Percentiles rank a stretch among this genome's conserved stretches.
Conservation (phyloP, 2,113 vertebrate species). For the Daubentonia madagascariensis region DNA sequence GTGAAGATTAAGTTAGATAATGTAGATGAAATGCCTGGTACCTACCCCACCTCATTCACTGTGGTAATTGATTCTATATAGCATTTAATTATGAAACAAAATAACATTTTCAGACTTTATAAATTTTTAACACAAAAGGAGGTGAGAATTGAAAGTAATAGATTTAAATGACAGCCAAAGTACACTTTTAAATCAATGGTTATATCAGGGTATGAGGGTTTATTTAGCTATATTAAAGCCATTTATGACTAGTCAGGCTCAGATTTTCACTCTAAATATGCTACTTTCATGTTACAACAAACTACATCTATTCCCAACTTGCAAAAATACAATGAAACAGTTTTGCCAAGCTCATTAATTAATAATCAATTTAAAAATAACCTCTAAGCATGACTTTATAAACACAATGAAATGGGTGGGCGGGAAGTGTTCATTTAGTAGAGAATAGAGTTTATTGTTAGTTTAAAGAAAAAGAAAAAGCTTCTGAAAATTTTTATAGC, state of each 20-base stretch:
- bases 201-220: not conserved
- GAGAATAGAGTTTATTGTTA: not conserved
- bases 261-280: not conserved
- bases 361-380: conserved; percentile 27
- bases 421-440: not conserved
- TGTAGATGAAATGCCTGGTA: not conserved
- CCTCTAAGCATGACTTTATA: not conserved
- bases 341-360: not conserved
- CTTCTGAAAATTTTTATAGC: not conserved
- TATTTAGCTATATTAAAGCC: not conserved
- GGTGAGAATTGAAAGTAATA: not conserved
- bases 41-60: not conserved
- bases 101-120: not conserved
- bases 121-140: conserved; percentile 7
- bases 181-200: conserved; percentile 10
- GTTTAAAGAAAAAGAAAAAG: not conserved
- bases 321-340: conserved; percentile 12
- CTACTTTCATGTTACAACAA: not conserved
- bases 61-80: not conserved
- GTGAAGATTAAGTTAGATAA: not conserved
- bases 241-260: not conserved
- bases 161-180: not conserved
- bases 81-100: not conserved
- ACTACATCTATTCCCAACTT: not conserved
- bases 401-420: not conserved